A percentile compares a stretch with the other conserved stretches of the same genome.
Conservation (phyloP, 2,888 invertebrate genomes). For the Ctena decussata region DNA sequence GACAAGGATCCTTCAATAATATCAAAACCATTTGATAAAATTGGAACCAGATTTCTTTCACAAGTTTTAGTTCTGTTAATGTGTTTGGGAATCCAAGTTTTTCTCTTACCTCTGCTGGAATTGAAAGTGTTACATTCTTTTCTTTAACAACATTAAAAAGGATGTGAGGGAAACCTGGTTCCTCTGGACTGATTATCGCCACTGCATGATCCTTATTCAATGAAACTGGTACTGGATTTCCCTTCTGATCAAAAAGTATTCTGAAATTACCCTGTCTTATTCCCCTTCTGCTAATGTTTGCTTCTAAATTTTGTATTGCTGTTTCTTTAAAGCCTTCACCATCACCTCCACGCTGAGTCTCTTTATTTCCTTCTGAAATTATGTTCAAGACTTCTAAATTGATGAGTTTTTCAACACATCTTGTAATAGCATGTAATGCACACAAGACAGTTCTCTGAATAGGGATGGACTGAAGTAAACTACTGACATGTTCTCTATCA, state of each 20-base stretch:
- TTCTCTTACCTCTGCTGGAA: background rate
- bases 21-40: background rate
- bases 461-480: background rate
- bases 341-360: background rate
- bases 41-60: background rate
- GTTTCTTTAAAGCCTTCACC: background rate
- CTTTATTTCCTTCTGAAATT: slow-evolving; percentile 3
- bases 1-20: background rate
- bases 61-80: background rate
- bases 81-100: background rate
- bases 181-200: background rate
- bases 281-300: background rate
- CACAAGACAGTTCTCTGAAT: background rate
- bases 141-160: background rate
- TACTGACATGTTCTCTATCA: background rate
- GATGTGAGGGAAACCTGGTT: background rate
- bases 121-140: too few relatives aligned
- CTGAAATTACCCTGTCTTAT: slow-evolving; percentile 6
- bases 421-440: background rate
- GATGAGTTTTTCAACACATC: background rate
- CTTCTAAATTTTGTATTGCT: background rate
- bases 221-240: background rate
- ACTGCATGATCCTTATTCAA: slow-evolving; percentile 10
- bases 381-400: background rate
- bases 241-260: background rate